phyloP scores from a whole-genome alignment of 2,797 vertebrate species.

The Loriculus beryllinus region DNA sequence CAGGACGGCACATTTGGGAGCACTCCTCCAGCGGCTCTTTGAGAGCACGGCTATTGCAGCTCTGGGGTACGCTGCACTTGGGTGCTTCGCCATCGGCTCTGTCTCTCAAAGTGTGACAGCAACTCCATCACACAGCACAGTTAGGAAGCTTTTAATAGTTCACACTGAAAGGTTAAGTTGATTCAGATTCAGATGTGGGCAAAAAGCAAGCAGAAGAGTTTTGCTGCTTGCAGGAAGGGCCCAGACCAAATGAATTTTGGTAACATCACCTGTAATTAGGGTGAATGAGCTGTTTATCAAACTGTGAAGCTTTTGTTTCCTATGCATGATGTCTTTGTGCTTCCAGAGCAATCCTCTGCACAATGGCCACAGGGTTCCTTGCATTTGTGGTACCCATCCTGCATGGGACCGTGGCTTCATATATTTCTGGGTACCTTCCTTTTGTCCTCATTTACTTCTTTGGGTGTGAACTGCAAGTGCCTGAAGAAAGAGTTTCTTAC shows the following conservation, averaged over 20 bases:
- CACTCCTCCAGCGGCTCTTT: background rate
- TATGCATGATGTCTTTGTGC: background rate
- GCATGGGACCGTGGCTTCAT: accelerated
- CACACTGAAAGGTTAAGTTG: background rate
- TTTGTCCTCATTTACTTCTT: background rate
- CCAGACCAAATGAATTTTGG: background rate
- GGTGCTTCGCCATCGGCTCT: accelerated
- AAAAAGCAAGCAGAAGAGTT: background rate
- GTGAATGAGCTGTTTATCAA: background rate
- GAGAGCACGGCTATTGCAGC: background rate
- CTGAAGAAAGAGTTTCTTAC: background rate
- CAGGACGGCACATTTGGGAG: background rate
- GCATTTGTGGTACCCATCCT: background rate
- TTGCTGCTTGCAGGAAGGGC: background rate
- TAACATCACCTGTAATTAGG: background rate
- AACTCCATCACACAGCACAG: accelerated
- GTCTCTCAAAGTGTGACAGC: background rate
- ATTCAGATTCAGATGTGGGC: background rate
- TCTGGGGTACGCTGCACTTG: background rate
- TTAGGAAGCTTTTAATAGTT: background rate
- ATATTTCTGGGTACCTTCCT: background rate
- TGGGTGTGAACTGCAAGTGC: background rate
- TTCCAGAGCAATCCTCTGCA: background rate
- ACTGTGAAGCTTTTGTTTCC: background rate
- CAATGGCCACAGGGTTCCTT: background rate